Base-by-base conservation (phyloP, 2,888 invertebrate species). In the Margaritifera margaritifera region DNA sequence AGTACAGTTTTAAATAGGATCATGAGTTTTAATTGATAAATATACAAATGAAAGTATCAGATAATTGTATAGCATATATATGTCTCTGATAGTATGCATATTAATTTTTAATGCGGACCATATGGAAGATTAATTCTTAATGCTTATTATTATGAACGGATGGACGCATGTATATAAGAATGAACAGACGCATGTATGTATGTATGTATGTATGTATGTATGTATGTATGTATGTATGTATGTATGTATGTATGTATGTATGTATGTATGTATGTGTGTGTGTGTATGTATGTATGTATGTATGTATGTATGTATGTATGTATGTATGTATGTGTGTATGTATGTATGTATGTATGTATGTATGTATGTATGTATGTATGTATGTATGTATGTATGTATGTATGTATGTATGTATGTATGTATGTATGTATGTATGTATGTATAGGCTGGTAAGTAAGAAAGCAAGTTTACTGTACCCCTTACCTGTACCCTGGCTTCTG, bases 401-500 rank as follows among this genome's bases (percentile, higher is more conserved):
- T 62, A 53, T 6, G 25, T 62, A n/a, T 6, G 18, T 54, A 63
- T 1, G 19, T 27, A 27, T 3, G 27, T 27, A 27, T 3, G 27
- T 20, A 67, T 31, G 24, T 62, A 31, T 61, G n/a, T 20, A 53
- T 6, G 20, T 4, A 20, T 22, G 3, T 27, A 25, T 42, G 15
- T 8, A 42, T 20, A n/a, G 0, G 6, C 53, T 6, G 15, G 11
- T 4, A 56, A 0, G 20, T 56, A 6, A 51, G 15, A 8, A 19
- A 27, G 25, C 31, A 27, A 31, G 5, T 50, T 42, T 64, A 20
- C 31, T 8, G 22, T 22, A 11, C 55, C 64, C 31, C 64, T 50
- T 66, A 86, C 85, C 82, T 86, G 86, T 20, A 86, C 86, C 57
- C 86, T 68, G 3, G 86, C 86, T 63, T 86, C 86, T 4, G 86